These are phyloP conservation scores for Phymastichus coffea DNA, from an alignment of 1,140 invertebrate genomes.

Conservation along the genomic window DNA sequence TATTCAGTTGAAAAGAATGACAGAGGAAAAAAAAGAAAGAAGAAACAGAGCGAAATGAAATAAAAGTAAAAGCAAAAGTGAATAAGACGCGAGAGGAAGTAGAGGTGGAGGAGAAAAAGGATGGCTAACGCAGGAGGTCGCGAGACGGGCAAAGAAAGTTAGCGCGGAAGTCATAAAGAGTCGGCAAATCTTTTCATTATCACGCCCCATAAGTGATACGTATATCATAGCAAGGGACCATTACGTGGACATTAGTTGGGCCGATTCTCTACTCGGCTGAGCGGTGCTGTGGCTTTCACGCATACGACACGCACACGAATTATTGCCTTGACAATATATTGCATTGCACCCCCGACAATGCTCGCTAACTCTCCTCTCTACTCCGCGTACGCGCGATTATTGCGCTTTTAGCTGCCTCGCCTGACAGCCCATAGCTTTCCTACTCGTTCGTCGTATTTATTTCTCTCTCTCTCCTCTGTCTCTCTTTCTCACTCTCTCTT, in stretches of 20 bases:
- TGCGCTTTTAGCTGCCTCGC: constrained; percentile 49
- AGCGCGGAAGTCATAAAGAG: constrained; percentile 49
- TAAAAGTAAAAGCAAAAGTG: constrained; percentile 34
- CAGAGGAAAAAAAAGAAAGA: constrained; percentile 27
- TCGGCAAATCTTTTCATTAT: constrained; percentile 58
- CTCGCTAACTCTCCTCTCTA: constrained; percentile 2
- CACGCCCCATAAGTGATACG: constrained; percentile 53
- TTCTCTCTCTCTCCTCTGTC: constrained; percentile 32
- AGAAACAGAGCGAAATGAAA: constrained; percentile 30
- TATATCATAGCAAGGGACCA: constrained; percentile 55
- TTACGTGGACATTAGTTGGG: constrained; percentile 49
- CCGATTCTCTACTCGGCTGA: constrained; percentile 16
- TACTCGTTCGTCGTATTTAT: too few species aligned
- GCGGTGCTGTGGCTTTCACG: not conserved
- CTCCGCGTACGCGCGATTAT: too few species aligned
- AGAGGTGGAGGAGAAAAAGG: constrained; percentile 29
- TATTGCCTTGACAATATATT: not conserved
- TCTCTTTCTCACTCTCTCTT: constrained; percentile 8
- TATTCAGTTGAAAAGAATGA: constrained; percentile 5
- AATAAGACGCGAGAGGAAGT: constrained; percentile 23
- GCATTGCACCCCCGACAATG: not conserved
- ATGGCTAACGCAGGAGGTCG: constrained; percentile 27
- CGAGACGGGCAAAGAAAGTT: not conserved
- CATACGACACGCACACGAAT: not conserved
- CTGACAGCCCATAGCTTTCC: constrained; percentile 50